Evolutionary conservation across 2,113 vertebrate genomes (phyloP).

Genomic region (Scomber japonicus): DNA sequence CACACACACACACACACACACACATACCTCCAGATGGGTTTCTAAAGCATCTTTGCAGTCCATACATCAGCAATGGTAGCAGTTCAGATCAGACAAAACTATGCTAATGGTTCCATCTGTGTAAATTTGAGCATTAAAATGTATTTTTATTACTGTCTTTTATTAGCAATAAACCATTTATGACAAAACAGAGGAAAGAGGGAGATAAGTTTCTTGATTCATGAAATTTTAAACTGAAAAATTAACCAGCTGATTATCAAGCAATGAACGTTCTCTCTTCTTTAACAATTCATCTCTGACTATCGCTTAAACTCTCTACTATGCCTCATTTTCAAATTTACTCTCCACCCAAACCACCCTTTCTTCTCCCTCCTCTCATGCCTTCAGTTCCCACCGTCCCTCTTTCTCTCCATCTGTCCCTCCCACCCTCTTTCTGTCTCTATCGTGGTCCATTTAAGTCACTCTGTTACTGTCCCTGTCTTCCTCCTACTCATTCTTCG

Average conservation of each 20-base stretch:
- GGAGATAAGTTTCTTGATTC: conserved; percentile 24
- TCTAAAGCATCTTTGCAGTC: neutral
- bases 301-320: conserved; percentile 7
- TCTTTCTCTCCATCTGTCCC: conserved; percentile 36
- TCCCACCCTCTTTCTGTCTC: conserved; percentile 1
- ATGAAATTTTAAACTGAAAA: conserved; percentile 48
- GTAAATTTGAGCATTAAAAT: conserved; percentile 34
- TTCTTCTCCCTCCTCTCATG: conserved; percentile 2
- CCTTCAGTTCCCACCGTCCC: conserved; percentile 4
- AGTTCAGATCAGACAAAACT: conserved; percentile 5
- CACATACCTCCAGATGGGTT: neutral
- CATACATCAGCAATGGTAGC: neutral
- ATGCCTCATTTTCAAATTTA: conserved; percentile 26
- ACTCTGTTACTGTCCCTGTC: conserved; percentile 31
- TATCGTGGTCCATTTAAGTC: conserved; percentile 56
- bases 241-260: conserved; percentile 33
- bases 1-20: neutral
- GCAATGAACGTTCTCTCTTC: neutral
- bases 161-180: conserved; percentile 9
- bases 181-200: conserved; percentile 6
- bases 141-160: conserved; percentile 11
- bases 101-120: conserved; percentile 20
- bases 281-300: neutral
- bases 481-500: conserved; percentile 49
- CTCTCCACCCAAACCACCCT: conserved; percentile 15